phyloP scores from a whole-genome alignment of 1,140 invertebrate species.

The Oryctes rhinoceros region DNA sequence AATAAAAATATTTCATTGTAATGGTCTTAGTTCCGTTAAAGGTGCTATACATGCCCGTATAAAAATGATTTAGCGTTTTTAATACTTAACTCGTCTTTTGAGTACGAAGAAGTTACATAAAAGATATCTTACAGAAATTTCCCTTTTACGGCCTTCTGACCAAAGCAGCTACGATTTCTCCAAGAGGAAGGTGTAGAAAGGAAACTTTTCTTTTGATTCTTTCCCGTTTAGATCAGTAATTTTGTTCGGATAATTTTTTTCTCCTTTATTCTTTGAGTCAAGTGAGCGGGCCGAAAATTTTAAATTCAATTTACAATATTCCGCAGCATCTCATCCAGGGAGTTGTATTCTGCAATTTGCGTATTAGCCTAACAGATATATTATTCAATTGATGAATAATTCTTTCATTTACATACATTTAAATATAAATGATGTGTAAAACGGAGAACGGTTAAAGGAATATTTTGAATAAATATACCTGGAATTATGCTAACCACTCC shows the following conservation, averaged over 20 bases:
- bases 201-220: not conserved
- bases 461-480: slow-evolving; percentile 16
- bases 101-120: not conserved
- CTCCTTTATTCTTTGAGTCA: not conserved
- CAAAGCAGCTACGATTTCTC: not conserved
- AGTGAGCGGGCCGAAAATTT: not conserved
- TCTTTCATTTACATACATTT: slow-evolving; percentile 24
- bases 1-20: not conserved
- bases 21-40: not conserved
- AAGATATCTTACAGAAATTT: slow-evolving; percentile 8
- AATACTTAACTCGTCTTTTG: slow-evolving; percentile 9
- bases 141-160: not conserved
- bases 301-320: slow-evolving; percentile 7
- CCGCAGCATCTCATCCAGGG: not conserved
- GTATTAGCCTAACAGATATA: slow-evolving; percentile 2
- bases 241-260: not conserved
- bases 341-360: not conserved
- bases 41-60: not conserved
- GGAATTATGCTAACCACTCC: not conserved
- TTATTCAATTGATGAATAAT: slow-evolving; percentile 27
- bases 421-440: not conserved
- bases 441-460: not conserved
- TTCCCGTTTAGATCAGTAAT: not conserved
- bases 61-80: slow-evolving; percentile 28
- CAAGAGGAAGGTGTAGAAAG: not conserved